Evolutionary conservation across 2,113 vertebrate species (phyloP).

Genomic region (Sardina pilchardus): DNA sequence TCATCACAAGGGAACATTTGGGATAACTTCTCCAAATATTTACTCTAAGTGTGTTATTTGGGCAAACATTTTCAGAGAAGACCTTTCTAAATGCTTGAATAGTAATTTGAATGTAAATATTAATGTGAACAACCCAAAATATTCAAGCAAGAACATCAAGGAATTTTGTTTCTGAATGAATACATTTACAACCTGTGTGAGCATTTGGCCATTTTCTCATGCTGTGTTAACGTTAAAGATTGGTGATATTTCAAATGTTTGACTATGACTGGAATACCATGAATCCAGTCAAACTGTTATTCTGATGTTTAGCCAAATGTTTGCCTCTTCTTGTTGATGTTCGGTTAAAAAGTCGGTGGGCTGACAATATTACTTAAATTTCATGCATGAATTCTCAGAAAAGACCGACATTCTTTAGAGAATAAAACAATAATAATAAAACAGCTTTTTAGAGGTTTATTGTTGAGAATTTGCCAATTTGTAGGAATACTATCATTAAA

Average conservation of each 20-base stretch:
- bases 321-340: not conserved
- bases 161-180: not conserved
- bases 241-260: not conserved
- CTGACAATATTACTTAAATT: not conserved
- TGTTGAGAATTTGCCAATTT: not conserved
- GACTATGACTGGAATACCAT: not conserved
- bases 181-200: not conserved
- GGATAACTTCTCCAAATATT: not conserved
- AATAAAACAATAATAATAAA: not conserved
- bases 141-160: not conserved
- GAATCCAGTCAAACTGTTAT: not conserved
- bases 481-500: not conserved
- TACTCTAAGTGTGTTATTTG: not conserved
- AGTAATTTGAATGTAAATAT: slow-evolving; percentile 13
- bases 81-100: not conserved
- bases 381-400: not conserved
- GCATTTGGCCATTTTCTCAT: not conserved
- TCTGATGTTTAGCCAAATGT: not conserved
- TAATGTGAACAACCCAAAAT: not conserved
- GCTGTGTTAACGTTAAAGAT: not conserved
- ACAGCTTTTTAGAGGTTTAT: not conserved
- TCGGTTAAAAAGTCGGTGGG: not conserved
- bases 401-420: not conserved
- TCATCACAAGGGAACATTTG: not conserved
- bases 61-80: not conserved